phyloP scores from a whole-genome alignment of 2,888 invertebrate genomes.

The Coelinius sp. region DNA sequence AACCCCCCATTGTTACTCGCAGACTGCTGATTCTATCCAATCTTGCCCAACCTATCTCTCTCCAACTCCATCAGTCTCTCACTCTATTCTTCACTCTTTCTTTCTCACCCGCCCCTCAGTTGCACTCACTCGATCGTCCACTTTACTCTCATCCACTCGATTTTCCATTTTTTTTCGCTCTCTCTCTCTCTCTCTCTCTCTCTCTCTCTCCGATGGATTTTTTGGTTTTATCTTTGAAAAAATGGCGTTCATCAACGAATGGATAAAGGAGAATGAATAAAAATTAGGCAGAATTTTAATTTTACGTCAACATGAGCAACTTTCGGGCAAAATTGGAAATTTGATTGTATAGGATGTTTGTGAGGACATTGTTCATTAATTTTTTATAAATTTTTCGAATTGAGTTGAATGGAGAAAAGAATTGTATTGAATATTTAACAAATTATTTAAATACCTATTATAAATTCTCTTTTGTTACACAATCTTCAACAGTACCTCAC shows the following conservation, averaged over 20 bases:
- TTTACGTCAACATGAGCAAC: background rate
- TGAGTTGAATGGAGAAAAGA: background rate
- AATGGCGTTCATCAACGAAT: conserved; percentile 25
- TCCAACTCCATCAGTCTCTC: conserved; percentile 45
- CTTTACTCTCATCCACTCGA: conserved; percentile 44
- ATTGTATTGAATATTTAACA: too few species aligned
- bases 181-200: too few species aligned
- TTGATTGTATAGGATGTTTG: background rate
- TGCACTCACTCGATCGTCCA: conserved; percentile 46
- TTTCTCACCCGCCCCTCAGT: conserved; percentile 33
- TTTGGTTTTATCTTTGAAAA: conserved; percentile 51
- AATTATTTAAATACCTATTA: too few species aligned
- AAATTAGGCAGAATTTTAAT: conserved; percentile 6
- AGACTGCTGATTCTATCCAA: conserved; percentile 69
- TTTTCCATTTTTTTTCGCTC: conserved; percentile 52
- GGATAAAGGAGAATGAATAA: background rate
- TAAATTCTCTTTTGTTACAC: too few species aligned
- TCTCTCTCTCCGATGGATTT: background rate
- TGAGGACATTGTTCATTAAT: background rate
- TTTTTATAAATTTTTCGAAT: background rate
- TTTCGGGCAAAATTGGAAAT: background rate
- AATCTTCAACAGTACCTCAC: background rate
- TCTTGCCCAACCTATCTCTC: conserved; percentile 53
- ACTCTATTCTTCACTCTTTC: conserved; percentile 38
- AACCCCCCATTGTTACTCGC: conserved; percentile 69